Percentiles rank a stretch among this genome's conserved stretches.
Conservation (phyloP, 2,888 invertebrate species). For the Nomada flava region DNA sequence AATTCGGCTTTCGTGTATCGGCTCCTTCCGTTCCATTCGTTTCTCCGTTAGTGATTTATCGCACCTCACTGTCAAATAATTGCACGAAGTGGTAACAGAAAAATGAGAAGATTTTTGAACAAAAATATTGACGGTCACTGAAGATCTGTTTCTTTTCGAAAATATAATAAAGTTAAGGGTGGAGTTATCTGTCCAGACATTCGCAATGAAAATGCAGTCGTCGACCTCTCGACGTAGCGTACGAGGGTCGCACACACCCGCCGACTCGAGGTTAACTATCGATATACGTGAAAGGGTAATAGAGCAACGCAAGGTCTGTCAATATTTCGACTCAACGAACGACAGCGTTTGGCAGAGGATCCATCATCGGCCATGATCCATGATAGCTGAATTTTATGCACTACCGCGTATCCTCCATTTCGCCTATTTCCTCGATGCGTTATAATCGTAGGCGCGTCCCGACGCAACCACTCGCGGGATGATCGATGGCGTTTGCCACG, state of each 20-base stretch:
- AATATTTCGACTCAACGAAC: conserved; percentile 39
- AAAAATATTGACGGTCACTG: not conserved
- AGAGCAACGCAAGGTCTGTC: conserved; percentile 22
- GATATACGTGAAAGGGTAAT: conserved; percentile 23
- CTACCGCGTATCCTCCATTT: conserved; percentile 58
- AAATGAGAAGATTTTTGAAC: no score
- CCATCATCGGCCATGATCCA: conserved; percentile 36
- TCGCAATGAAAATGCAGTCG: not conserved
- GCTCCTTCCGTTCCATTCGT: conserved; percentile 30
- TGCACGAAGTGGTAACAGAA: no score
- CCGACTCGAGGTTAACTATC: conserved; percentile 30
- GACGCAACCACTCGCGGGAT: conserved; percentile 18
- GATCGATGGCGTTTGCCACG: conserved; percentile 47
- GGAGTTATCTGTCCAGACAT: no score
- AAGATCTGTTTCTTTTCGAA: not conserved
- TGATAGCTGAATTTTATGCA: conserved; percentile 69
- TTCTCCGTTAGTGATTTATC: conserved; percentile 27
- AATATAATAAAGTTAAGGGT: no score
- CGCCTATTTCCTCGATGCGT: conserved; percentile 47
- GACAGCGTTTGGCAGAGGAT: conserved; percentile 53
- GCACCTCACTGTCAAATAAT: not conserved
- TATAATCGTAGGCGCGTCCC: conserved; percentile 50
- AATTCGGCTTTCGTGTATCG: conserved; percentile 34
- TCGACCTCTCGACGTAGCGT: conserved; percentile 8
- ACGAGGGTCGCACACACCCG: not conserved